phyloP scores from a whole-genome alignment of 2,888 invertebrate species.

The Uloborus plumipes region DNA sequence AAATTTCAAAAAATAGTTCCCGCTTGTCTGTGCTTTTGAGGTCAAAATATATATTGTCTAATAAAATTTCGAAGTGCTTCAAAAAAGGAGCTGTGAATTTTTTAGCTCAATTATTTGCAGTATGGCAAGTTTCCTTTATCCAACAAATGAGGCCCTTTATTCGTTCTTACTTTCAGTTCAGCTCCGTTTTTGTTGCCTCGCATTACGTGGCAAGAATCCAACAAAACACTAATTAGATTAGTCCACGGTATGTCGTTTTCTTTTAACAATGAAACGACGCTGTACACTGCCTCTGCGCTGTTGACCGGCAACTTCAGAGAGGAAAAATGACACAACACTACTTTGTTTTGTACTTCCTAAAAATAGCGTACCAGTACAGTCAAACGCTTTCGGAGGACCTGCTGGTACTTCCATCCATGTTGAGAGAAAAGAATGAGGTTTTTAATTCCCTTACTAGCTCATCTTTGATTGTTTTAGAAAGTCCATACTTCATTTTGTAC shows the following conservation, averaged over 20 bases:
- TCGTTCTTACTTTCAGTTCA: not conserved
- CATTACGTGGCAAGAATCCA: not conserved
- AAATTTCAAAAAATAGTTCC: not conserved
- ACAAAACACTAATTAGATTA: not conserved
- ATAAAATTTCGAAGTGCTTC: not conserved
- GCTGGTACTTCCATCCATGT: too few species aligned
- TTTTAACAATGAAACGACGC: not conserved
- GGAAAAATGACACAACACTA: too few species aligned
- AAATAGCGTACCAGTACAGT: too few species aligned
- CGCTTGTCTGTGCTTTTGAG: not conserved
- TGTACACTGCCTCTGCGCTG: too few species aligned
- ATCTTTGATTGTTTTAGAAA: too few species aligned
- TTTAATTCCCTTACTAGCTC: too few species aligned
- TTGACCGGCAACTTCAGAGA: too few species aligned
- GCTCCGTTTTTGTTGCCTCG: not conserved
- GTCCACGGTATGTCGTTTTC: not conserved
- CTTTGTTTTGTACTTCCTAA: too few species aligned
- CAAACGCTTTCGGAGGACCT: too few species aligned
- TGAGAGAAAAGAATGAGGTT: too few species aligned
- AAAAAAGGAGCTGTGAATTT: too few species aligned
- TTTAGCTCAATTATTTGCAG: conserved; percentile 3
- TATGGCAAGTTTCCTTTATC: conserved; percentile 1
- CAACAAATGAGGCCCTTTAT: not conserved
- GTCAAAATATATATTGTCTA: conserved; percentile 1
- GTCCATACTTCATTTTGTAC: too few species aligned